Evolutionary conservation across 37 sponge, comb jelly and placozoan genomes (phyloP).

Genomic region (Ianthella basta): DNA sequence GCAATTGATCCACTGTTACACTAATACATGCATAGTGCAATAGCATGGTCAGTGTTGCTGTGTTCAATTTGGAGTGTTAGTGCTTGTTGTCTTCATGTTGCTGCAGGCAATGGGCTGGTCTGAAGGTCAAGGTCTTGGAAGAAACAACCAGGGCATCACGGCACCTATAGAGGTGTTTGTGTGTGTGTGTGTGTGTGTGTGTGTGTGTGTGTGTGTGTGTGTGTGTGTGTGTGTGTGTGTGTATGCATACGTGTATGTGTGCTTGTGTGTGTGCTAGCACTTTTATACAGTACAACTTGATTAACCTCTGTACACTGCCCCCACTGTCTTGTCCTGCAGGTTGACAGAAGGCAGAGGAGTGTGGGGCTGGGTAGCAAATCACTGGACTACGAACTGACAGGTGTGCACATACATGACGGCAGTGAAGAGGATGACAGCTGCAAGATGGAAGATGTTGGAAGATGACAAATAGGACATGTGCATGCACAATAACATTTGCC

Average conservation of each 20-base stretch:
- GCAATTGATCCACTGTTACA: too few species aligned
- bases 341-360: constrained; percentile 33
- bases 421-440: constrained; percentile 63
- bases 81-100: neutral
- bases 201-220: constrained; percentile 32
- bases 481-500: too few species aligned
- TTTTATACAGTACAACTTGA: too few species aligned
- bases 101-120: constrained; percentile 87
- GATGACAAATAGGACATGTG: too few species aligned
- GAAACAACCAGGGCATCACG: constrained; percentile 74
- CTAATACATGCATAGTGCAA: too few species aligned
- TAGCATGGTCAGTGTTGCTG: too few species aligned
- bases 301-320: too few species aligned
- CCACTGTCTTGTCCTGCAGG: too few species aligned
- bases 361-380: constrained; percentile 70
- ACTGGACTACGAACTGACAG: constrained; percentile 50
- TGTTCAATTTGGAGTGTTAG: too few species aligned
- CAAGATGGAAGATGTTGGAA: constrained; percentile 47
- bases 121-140: constrained; percentile 85
- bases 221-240: constrained; percentile 31
- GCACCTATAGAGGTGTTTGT: constrained; percentile 70
- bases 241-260: neutral
- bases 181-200: constrained; percentile 24
- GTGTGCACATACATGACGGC: constrained; percentile 69
- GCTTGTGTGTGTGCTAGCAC: constrained; percentile 21